Evolutionary conservation across 2,113 vertebrate genomes (phyloP).

Genomic region (Rhizomys pruinosus): DNA sequence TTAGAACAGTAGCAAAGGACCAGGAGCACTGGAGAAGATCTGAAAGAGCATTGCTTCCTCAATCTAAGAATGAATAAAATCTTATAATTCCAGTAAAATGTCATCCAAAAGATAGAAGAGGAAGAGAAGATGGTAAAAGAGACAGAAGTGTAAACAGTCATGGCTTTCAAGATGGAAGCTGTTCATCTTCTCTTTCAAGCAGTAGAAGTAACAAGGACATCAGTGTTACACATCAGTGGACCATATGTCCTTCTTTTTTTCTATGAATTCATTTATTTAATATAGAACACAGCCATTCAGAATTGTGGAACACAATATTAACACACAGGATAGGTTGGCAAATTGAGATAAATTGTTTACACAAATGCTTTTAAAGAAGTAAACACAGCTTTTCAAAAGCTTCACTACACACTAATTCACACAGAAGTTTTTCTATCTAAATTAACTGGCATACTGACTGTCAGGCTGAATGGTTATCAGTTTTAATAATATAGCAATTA

Average conservation of each 20-base stretch:
- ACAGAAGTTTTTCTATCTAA: constrained; percentile 66
- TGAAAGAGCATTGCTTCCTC: constrained; percentile 79
- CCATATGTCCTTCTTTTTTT: too few species aligned
- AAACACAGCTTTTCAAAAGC: constrained; percentile 54
- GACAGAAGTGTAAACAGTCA: constrained; percentile 79
- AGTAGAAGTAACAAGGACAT: constrained; percentile 79
- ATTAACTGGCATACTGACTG: constrained; percentile 55
- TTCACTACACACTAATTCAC: constrained; percentile 63
- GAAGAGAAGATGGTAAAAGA: constrained; percentile 83
- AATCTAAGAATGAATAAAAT: constrained; percentile 82
- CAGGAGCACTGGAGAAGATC: constrained; percentile 83
- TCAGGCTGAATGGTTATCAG: constrained; percentile 40
- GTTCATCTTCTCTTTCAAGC: constrained; percentile 77
- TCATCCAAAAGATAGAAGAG: constrained; percentile 82
- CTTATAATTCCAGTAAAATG: constrained; percentile 81
- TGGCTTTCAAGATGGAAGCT: constrained; percentile 79
- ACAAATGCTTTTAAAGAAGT: constrained; percentile 71
- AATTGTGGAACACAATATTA: constrained; percentile 77
- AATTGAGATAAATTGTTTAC: constrained; percentile 59
- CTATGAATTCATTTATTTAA: constrained; percentile 86
- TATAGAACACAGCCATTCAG: constrained; percentile 77
- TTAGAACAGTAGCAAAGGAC: constrained; percentile 80
- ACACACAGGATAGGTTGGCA: constrained; percentile 20
- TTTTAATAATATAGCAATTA: constrained; percentile 52
- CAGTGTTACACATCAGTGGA: constrained; percentile 73